Conservation (phyloP, 1,140 invertebrate genomes). For the Manduca sexta region DNA sequence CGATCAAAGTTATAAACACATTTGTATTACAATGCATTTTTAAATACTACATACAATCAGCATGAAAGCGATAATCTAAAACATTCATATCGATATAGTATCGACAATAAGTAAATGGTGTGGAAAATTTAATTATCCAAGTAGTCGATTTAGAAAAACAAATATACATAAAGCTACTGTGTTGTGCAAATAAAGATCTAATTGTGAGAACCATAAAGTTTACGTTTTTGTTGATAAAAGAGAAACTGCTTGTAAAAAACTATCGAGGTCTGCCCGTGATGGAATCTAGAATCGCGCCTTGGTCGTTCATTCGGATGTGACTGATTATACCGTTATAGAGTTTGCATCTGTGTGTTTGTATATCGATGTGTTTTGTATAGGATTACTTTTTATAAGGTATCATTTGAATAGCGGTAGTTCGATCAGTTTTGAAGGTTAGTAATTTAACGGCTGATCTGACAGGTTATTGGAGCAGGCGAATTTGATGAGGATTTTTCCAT, state of each 20-base stretch:
- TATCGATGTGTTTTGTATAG: conserved; percentile 3
- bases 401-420: background rate
- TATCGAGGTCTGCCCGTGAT: conserved; percentile 23
- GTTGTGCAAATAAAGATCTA: background rate
- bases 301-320: conserved; percentile 25
- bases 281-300: conserved; percentile 24
- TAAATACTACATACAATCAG: no score
- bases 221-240: conserved; percentile 22
- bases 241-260: conserved; percentile 33
- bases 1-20: no score
- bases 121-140: conserved; percentile 17
- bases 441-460: no score
- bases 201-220: conserved; percentile 11
- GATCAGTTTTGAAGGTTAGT: no score
- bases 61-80: no score
- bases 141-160: conserved; percentile 1
- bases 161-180: background rate
- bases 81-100: background rate
- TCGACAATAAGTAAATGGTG: conserved; percentile 10
- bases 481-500: no score
- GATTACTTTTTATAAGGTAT: background rate
- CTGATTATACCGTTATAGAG: conserved; percentile 20
- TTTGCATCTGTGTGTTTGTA: conserved; percentile 12
- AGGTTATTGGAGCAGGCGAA: no score
- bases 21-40: no score